Evolutionary conservation across 2,888 invertebrate genomes (phyloP).

Genomic region (Ornithoptera priamus): DNA sequence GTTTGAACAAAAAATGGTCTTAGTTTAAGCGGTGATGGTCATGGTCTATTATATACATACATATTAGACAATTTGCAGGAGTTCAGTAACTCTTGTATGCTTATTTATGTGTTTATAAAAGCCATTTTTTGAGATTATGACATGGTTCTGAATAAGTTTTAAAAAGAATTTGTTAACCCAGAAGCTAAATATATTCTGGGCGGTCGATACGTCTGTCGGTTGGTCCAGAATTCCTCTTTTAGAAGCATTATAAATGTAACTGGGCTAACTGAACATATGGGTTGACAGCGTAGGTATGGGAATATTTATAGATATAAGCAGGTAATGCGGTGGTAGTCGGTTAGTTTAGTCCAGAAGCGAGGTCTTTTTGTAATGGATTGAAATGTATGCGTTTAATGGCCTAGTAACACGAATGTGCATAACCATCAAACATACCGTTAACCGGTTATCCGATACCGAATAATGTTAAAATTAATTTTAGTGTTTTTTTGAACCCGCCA

Average conservation of each 20-base stretch:
- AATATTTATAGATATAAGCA: constrained; percentile 8
- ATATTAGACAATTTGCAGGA: too few relatives aligned
- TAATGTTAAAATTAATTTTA: too few relatives aligned
- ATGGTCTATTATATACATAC: too few relatives aligned
- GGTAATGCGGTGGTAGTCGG: background rate
- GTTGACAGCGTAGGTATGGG: constrained; percentile 3
- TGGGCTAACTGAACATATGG: constrained; percentile 12
- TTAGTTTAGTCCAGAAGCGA: background rate
- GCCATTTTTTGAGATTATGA: too few relatives aligned
- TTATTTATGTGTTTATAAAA: too few relatives aligned
- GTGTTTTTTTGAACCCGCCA: too few relatives aligned
- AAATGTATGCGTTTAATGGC: constrained; percentile 6
- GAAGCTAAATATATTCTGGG: background rate
- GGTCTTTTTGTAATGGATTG: constrained; percentile 2
- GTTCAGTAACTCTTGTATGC: too few relatives aligned
- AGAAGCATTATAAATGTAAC: constrained; percentile 23
- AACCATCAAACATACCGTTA: background rate
- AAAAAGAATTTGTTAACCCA: too few relatives aligned
- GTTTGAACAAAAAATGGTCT: too few relatives aligned
- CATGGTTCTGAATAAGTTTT: too few relatives aligned
- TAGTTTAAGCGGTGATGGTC: too few relatives aligned
- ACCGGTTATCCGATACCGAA: background rate
- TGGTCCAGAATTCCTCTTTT: constrained; percentile 14
- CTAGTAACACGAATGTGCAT: background rate
- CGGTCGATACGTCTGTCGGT: constrained; percentile 15